A percentile compares a stretch with the other conserved stretches of the same genome.
Conservation (phyloP, 2,113 vertebrate genomes). For the Etheostoma spectabile region DNA sequence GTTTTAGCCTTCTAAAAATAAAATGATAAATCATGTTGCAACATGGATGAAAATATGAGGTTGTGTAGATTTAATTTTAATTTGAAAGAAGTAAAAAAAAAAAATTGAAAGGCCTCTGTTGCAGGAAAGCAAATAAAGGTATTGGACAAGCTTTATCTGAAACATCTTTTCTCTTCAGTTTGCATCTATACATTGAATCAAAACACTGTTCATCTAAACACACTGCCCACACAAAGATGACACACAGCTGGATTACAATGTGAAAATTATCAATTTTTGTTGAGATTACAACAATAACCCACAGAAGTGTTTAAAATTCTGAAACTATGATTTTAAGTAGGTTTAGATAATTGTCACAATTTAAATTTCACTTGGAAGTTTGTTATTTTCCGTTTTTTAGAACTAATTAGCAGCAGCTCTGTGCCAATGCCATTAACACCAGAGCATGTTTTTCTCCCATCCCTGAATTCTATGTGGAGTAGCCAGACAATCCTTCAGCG, state of each 20-base stretch:
- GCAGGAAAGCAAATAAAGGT: not conserved
- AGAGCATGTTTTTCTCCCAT: too few relatives aligned
- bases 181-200: not conserved
- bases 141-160: not conserved
- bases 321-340: not conserved
- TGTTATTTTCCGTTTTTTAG: too few relatives aligned
- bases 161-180: not conserved
- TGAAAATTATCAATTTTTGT: too few relatives aligned
- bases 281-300: too few relatives aligned
- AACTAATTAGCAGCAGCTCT: too few relatives aligned
- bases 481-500: too few relatives aligned
- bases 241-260: too few relatives aligned
- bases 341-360: not conserved
- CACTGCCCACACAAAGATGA: too few relatives aligned
- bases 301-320: not conserved
- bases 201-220: too few relatives aligned
- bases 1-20: slow-evolving; percentile 59
- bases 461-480: too few relatives aligned
- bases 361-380: not conserved
- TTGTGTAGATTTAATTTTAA: not conserved
- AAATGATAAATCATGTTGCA: slow-evolving; percentile 10
- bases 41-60: not conserved
- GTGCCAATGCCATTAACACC: too few relatives aligned
- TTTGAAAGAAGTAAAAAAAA: not conserved
- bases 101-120: not conserved